Evolutionary conservation across 2,797 vertebrate genomes (phyloP).

Genomic region (Neosalanx taihuensis): DNA sequence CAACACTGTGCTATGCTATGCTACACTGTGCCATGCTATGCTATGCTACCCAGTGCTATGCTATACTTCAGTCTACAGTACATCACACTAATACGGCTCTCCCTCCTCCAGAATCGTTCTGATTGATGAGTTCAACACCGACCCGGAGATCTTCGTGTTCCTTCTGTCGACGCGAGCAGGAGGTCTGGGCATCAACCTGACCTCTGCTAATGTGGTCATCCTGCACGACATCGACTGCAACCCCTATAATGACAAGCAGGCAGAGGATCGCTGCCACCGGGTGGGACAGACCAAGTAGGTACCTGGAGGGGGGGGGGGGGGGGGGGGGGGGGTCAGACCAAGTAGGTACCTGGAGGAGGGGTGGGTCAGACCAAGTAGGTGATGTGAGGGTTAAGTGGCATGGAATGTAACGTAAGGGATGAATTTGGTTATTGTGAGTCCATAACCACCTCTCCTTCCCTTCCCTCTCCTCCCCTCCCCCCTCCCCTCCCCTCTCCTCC

Average conservation of each 20-base stretch:
- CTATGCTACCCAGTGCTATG: not conserved
- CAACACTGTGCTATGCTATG: no score
- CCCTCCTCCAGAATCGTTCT: constrained; percentile 82
- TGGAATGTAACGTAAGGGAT: no score
- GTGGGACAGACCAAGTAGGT: constrained; percentile 91
- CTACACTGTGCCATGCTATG: no score
- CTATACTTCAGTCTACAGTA: not conserved
- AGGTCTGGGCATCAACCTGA: constrained; percentile 94
- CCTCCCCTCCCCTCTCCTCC: no score
- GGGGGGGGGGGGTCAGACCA: no score
- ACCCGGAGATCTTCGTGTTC: constrained; percentile 92
- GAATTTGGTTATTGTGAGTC: no score
- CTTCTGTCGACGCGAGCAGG: constrained; percentile 94
- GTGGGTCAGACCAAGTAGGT: no score
- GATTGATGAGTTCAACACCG: constrained; percentile 93
- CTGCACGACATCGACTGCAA: constrained; percentile 97
- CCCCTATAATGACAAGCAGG: constrained; percentile 98
- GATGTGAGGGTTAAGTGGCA: no score
- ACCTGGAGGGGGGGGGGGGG: not conserved
- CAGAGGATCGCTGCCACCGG: constrained; percentile 94
- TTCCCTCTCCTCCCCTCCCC: no score
- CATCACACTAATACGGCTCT: not conserved
- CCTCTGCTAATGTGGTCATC: constrained; percentile 93
- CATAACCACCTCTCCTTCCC: no score
- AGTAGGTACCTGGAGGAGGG: no score